Evolutionary conservation across 2,888 invertebrate species (phyloP), one percentile per base, ranked within the genome.

Genomic region (Deilephila elpenor): DNA sequence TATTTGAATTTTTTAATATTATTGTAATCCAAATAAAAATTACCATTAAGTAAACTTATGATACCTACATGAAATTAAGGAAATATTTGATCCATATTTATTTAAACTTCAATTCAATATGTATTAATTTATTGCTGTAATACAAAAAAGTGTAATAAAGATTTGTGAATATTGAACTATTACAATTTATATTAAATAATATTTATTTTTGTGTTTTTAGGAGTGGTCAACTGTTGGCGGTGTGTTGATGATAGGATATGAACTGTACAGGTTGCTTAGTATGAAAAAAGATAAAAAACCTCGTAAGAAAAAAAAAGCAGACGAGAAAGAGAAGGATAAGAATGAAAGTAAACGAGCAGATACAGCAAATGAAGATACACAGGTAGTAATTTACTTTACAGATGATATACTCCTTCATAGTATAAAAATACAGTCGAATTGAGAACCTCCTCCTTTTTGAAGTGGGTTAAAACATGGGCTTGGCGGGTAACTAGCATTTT

Each of bases 161-260:
- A 5, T 3, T 32, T 32, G 32, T 32, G 32, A 32, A 32, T 32
- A 32, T 32, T 32, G 32, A 32, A 32, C 5, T 32, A 32, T 37
- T 8, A 17, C 5, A 7, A 62, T 8, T 7, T 3, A 5, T 19
- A 29, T 17, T 44, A 32, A 7, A n/a, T 20, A 11, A 67, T 37
- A 59, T 74, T 32, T 61, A 62, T 59, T 73, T 62, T 74, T 72
- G 70, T 70, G 67, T 74, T 85, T 87, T 82, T 91, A 96, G 85
- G 97, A 97, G 74, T 99, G 99, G 99, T 95, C 96, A 59, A 95
- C 96, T 59, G 95, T 96, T 11, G 99, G 99, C 6, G 99, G 99
- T 1, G 99, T 99, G 1, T 95, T 99, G 59, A 95, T 99, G 82
- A 98, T 99, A 88, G 99, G 99, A 1, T 99, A 99, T 89, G 99